Evolutionary conservation across 37 sponge, comb jelly and placozoan species (phyloP), one percentile per base, ranked within the genome.

Genomic region (Cliona cf. orientalis): DNA sequence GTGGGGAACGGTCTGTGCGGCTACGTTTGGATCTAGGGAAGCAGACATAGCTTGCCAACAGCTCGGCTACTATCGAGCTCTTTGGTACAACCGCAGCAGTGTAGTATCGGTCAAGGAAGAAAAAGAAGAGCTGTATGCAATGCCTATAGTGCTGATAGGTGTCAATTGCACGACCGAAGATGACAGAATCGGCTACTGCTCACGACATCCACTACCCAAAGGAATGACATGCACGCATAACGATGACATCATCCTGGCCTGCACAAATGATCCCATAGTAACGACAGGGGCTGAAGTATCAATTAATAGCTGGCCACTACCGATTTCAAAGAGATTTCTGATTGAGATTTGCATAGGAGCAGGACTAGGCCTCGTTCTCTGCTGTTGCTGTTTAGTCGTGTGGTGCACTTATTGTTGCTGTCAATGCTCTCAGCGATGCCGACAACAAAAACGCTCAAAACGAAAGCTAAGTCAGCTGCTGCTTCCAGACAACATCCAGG

Each of bases 161-260:
- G 34, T 72, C 55, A 31, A 26, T 2, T 72, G 73, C 55, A 49
- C 31, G 22, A 35, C 49, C 22, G 35, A 72, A 29, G 26, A 72
- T 35, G 22, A 44, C 1, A 33, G 34, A 25, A 49, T 72, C 6
- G 46, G 6, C 44, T 42, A 23, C 5, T 72, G 73, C 42, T 19
- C 36, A 5, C 31, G 7, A 36, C 31, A 31, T n/a, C n/a, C n/a
- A n/a, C n/a, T n/a, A n/a, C n/a, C n/a, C n/a, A n/a, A n/a, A n/a
- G n/a, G n/a, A n/a, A n/a, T 49, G 17, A 75, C 53, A n/a, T 75
- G 76, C 76, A 42, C 37, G 23, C 76, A 75, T 25, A 12, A 38
- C 0, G 37, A 58, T 12, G 58, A 34, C 41, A 29, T 59, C 2
- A 42, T 33, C 58, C 1, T 75, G 28, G 31, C n/a, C 4, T 75